Percentiles rank a stretch among this genome's conserved stretches.
phyloP scores from a whole-genome alignment of 2,888 invertebrate species.

The Eubasilissa splendida region DNA sequence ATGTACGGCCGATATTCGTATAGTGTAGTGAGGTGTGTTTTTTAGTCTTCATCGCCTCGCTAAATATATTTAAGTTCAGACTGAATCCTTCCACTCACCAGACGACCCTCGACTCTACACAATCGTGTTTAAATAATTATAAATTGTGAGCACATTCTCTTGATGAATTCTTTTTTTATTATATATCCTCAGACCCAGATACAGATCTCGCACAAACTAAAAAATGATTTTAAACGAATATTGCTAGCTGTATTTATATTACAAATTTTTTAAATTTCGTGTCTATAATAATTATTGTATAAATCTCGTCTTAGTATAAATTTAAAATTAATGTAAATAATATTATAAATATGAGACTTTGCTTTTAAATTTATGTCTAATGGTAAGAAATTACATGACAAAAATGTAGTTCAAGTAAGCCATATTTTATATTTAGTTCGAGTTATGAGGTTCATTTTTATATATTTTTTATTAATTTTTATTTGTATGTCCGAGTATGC shows the following conservation, averaged over 20 bases:
- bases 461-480: conserved; percentile 55
- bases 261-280: conserved; percentile 42
- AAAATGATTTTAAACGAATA: conserved; percentile 28
- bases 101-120: conserved; percentile 15
- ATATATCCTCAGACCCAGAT: background rate
- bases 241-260: conserved; percentile 36
- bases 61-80: conserved; percentile 50
- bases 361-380: conserved; percentile 53
- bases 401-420: conserved; percentile 54
- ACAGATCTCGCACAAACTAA: conserved; percentile 52
- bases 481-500: conserved; percentile 47
- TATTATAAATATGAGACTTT: conserved; percentile 48
- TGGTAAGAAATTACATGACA: conserved; percentile 51
- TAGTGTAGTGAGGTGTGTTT: conserved; percentile 5
- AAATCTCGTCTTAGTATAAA: conserved; percentile 46
- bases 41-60: conserved; percentile 6
- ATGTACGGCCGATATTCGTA: conserved; percentile 14
- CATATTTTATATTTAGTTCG: conserved; percentile 56
- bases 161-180: background rate
- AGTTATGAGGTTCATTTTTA: conserved; percentile 49
- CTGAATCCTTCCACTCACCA: conserved; percentile 53
- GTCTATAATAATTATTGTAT: conserved; percentile 51
- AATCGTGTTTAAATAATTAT: too few species aligned
- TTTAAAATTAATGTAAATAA: conserved; percentile 54
- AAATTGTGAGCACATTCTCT: too few species aligned